Evolutionary conservation across 2,888 invertebrate genomes (phyloP), one percentile per base, ranked within the genome.

Genomic region (Caenorhabditis plicata): DNA sequence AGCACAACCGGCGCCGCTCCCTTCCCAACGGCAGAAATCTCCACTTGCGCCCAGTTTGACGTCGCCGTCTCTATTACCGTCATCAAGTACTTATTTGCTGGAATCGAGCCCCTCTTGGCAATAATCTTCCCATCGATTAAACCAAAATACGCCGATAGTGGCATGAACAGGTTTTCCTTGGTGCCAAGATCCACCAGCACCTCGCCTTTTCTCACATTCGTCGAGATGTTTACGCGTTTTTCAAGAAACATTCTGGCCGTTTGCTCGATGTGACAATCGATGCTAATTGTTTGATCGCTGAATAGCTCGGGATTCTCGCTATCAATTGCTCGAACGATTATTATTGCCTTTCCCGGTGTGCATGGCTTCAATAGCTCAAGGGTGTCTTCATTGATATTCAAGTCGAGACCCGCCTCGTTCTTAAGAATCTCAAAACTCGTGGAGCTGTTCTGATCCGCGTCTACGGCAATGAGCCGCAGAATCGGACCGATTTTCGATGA

Each of bases 1-100:
- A 66, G 50, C 23, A 78, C 77, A 25, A 61, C 51, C 26, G 63
- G 60, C 4, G 55, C 1, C 44, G 40, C 25, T n/a, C 3, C 22
- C 20, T 35, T 15, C 13, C 45, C 26, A 20, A 45, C 32, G 4
- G 46, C 50, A 0, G 15, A 9, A 11, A 50, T 40, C n/a, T 42
- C 41, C 20, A 60, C 23, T 13, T 39, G 15, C 13, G 32, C 47
- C 41, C 35, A 50, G 19, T 60, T 54, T 0, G 32, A 2, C 0
- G 27, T 15, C 2, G 38, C 49, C 4, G 11, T 31, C 11, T 45
- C 46, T 1, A 51, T 23, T 20, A 55, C 40, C 22, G 55, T 48
- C 20, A 51, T n/a, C 19, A 31, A 3, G 20, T 39, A 26, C 3
- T 38, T 33, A 2, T 31, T 23, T 2, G 51, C 13, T 3, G 40